Conservation (phyloP, 2,113 vertebrate species). For the Oreotragus oreotragus region DNA sequence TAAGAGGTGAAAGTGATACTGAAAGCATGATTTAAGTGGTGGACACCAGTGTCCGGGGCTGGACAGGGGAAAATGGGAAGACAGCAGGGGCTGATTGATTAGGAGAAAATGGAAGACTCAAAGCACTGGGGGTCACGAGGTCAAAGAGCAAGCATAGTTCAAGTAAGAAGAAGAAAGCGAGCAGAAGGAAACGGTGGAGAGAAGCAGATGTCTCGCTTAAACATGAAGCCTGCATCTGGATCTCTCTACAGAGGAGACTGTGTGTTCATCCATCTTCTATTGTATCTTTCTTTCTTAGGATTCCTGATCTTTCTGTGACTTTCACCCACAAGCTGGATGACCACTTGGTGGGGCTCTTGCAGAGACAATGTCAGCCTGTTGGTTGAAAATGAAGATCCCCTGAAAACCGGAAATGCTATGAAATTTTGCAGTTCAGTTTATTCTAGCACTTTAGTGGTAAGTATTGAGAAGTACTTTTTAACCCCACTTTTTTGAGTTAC, state of each 20-base stretch:
- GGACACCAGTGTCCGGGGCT: background rate
- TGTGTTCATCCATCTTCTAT: background rate
- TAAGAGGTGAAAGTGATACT: background rate
- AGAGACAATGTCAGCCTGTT: slow-evolving; percentile 25
- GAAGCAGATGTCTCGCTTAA: background rate
- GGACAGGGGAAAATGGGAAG: background rate
- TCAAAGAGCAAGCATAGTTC: slow-evolving; percentile 51
- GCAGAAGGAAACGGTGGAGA: background rate
- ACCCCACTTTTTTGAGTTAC: background rate
- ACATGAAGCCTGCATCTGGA: background rate
- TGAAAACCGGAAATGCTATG: background rate
- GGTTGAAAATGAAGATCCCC: background rate
- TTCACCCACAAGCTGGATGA: background rate
- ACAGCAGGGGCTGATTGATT: slow-evolving; percentile 5
- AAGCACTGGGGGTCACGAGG: slow-evolving; percentile 18
- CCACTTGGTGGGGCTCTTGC: slow-evolving; percentile 48
- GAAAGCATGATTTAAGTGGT: slow-evolving; percentile 8
- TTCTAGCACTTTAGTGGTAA: background rate
- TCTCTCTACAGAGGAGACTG: background rate
- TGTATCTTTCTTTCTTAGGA: background rate
- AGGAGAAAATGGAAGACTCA: slow-evolving; percentile 37
- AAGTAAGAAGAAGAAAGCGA: slow-evolving; percentile 11
- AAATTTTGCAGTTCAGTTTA: slow-evolving; percentile 14
- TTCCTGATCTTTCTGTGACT: slow-evolving; percentile 10
- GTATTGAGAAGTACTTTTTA: background rate